A percentile compares a stretch with the other conserved stretches of the same genome.
phyloP scores from a whole-genome alignment of 2,113 vertebrate species.

The Bubalus kerabau region DNA sequence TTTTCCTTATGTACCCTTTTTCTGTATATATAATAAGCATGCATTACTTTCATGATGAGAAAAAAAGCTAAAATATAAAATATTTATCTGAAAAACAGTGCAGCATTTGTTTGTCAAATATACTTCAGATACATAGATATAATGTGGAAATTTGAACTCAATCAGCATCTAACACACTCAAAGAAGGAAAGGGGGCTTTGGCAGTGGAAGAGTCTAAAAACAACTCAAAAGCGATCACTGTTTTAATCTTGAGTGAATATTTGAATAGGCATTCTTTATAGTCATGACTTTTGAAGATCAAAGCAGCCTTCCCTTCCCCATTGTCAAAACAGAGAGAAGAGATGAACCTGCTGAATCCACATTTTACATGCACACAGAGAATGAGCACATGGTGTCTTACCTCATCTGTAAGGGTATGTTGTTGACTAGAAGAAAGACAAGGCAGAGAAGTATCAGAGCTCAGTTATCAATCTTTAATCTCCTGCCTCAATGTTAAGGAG shows the following conservation, averaged over 20 bases:
- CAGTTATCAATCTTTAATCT: constrained; percentile 7
- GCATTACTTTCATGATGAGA: constrained; percentile 23
- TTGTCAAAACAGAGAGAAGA: constrained; percentile 49
- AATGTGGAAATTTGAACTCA: neutral
- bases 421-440: constrained; percentile 51
- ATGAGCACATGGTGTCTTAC: constrained; percentile 30
- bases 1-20: neutral
- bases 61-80: neutral
- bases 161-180: neutral
- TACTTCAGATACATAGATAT: constrained; percentile 13
- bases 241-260: constrained; percentile 50
- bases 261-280: constrained; percentile 51
- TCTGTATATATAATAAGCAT: neutral
- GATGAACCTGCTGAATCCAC: constrained; percentile 1
- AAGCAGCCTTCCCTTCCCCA: constrained; percentile 24
- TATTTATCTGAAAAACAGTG: neutral
- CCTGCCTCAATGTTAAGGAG: constrained; percentile 15
- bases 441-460: neutral
- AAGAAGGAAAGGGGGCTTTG: neutral
- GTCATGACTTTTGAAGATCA: constrained; percentile 54
- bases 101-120: constrained; percentile 20
- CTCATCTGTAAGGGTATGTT: constrained; percentile 13
- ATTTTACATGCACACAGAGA: constrained; percentile 36
- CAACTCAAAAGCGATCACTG: neutral
- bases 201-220: constrained; percentile 13